Base-by-base conservation (phyloP, 2,797 vertebrate species). In the Anisognathus igniventris region DNA sequence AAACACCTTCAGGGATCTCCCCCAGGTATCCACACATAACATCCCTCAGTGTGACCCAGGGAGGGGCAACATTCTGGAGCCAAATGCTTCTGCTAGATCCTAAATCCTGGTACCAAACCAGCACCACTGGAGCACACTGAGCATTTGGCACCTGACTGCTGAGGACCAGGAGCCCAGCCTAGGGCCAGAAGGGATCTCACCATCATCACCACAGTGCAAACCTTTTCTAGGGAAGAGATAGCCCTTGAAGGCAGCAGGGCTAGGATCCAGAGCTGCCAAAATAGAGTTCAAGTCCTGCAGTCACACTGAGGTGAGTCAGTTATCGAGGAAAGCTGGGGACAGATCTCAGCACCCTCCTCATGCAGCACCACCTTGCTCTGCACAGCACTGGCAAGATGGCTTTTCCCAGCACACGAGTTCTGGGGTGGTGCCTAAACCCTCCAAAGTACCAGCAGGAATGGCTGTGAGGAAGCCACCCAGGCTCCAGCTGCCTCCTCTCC, bases 81-180 rank as follows among this genome's bases (percentile, higher is more conserved):
- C 42, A 86, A 87, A 72, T 0, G 2, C 14, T 73, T 47, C 66
- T 76, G 23, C 54, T 22, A 10, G 33, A 42, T 35, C 45, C 48
- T 17, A 54, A 75, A 14, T 44, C 28, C 58, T 19, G 25, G 28
- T 15, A 40, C 16, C 33, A 70, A 89, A 54, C 47, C 24, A 51
- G 30, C 28, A 64, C 8, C 0, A 0, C 0, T 11, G 3, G 42
- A 64, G 30, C 22, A 33, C 1, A 0, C 0, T 20, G 31, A 70
- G 25, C 20, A 39, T 18, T 19, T 71, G 15, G 28, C 25, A 75
- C 12, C 18, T 11, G 14, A 48, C 0, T 37, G 68, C 31, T 54
- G 47, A 62, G 51, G 64, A 73, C 5, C n/a, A 45, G 30, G 24
- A 65, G 54, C 14, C 42, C 53, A 88, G 17, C 19, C 18, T 5